Evolutionary conservation across 2,113 vertebrate species (phyloP).

Genomic region (Phalacrocorax brasilianus): DNA sequence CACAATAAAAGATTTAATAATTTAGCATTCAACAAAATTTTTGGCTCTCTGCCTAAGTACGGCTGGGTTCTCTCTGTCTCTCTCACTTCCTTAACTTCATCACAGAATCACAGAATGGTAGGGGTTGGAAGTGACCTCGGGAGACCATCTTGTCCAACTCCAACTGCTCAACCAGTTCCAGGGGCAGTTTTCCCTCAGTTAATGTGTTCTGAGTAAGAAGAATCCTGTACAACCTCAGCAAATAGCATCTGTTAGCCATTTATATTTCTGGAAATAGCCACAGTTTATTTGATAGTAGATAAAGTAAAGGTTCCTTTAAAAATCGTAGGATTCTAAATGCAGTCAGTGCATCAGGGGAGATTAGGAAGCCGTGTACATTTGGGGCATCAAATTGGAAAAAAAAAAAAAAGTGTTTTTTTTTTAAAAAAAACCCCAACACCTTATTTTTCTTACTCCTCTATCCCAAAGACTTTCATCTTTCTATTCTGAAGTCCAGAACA

Average conservation of each 20-base stretch:
- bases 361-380: not conserved
- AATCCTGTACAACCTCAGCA: not conserved
- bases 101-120: not conserved
- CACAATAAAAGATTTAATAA: not conserved
- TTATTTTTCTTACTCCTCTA: not conserved
- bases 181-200: not conserved
- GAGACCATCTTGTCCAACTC: too few species aligned
- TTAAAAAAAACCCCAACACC: not conserved
- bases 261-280: not conserved
- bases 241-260: not conserved
- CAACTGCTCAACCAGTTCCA: not conserved
- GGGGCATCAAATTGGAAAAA: not conserved
- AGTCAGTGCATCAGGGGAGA: not conserved
- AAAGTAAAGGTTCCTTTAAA: not conserved
- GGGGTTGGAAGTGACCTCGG: too few species aligned
- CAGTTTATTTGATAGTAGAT: not conserved
- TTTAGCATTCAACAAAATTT: not conserved
- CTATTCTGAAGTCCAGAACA: not conserved
- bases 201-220: not conserved
- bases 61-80: not conserved
- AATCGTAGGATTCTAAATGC: not conserved
- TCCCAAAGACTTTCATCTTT: not conserved
- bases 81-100: not conserved
- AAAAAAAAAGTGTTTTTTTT: accelerated
- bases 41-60: not conserved